phyloP scores from a whole-genome alignment of 1,140 invertebrate species.

The Lordiphosa collinella region DNA sequence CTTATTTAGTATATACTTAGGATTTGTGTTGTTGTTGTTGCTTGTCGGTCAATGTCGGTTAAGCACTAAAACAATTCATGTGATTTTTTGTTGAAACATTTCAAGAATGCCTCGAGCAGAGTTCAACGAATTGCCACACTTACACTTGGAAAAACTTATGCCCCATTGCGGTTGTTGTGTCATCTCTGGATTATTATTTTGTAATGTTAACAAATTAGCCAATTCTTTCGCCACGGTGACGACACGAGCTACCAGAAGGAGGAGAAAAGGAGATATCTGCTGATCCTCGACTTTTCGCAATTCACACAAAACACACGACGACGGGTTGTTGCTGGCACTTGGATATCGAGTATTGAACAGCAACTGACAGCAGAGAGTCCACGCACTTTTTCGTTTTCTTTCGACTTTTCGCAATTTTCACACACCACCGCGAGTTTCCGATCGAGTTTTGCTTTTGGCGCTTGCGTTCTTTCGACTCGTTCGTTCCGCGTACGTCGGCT shows the following conservation, averaged over 20 bases:
- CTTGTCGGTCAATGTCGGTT: constrained; percentile 71
- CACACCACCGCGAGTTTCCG: constrained; percentile 22
- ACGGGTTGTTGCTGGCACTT: not conserved
- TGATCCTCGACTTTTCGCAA: constrained; percentile 16
- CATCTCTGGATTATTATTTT: constrained; percentile 51
- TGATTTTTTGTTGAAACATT: constrained; percentile 22
- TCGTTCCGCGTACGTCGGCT: constrained; percentile 61
- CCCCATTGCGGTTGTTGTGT: constrained; percentile 78
- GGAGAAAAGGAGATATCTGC: constrained; percentile 12
- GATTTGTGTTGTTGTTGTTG: constrained; percentile 40
- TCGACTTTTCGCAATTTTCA: constrained; percentile 20
- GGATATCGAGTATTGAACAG: constrained; percentile 17
- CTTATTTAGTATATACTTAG: constrained; percentile 25
- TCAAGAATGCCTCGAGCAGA: constrained; percentile 38
- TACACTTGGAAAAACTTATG: constrained; percentile 72
- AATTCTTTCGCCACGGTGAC: constrained; percentile 66
- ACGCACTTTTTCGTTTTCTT: constrained; percentile 35
- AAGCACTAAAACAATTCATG: constrained; percentile 36
- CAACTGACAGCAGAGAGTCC: constrained; percentile 4
- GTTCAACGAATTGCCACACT: constrained; percentile 33
- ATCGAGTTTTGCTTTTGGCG: constrained; percentile 32
- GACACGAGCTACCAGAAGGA: constrained; percentile 6
- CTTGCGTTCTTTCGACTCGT: constrained; percentile 34
- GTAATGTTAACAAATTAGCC: constrained; percentile 52
- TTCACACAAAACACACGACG: constrained; percentile 9